Conservation (phyloP, 1,140 invertebrate genomes). For the Rhagoletis zephyria region DNA sequence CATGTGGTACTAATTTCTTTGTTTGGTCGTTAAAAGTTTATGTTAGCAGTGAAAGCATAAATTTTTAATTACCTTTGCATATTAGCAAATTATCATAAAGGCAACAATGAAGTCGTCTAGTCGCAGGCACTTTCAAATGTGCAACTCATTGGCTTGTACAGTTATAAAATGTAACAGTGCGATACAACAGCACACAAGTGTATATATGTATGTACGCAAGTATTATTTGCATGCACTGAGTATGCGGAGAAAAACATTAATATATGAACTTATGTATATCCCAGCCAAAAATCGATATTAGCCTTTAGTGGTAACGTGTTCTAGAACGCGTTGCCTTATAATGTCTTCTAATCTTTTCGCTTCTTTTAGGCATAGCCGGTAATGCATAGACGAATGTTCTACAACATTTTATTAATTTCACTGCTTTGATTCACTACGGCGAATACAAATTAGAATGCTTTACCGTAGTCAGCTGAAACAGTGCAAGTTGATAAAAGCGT, state of each 20-base stretch:
- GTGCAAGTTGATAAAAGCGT: no score
- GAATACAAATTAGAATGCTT: no score
- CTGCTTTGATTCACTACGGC: no score
- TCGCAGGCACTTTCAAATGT: conserved; percentile 12
- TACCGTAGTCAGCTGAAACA: no score
- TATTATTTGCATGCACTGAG: no score
- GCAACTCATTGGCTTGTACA: neutral
- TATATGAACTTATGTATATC: neutral
- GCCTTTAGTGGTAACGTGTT: no score
- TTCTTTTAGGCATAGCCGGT: no score
- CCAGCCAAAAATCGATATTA: neutral
- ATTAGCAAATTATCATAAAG: conserved; percentile 31
- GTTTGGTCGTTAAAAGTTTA: neutral
- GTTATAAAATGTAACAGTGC: neutral
- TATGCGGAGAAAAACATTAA: neutral
- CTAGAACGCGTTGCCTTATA: no score
- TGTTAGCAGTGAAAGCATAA: neutral
- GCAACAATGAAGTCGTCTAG: conserved; percentile 37
- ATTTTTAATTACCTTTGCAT: conserved; percentile 1
- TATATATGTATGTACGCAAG: neutral
- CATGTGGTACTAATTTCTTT: no score
- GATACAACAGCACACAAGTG: neutral
- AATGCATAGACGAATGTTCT: no score
- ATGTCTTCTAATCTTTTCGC: no score
- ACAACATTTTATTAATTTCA: no score